A percentile compares a stretch with the other conserved stretches of the same genome.
Evolutionary conservation across 2,113 vertebrate species (phyloP).

Genomic region (Stercorarius parasiticus): DNA sequence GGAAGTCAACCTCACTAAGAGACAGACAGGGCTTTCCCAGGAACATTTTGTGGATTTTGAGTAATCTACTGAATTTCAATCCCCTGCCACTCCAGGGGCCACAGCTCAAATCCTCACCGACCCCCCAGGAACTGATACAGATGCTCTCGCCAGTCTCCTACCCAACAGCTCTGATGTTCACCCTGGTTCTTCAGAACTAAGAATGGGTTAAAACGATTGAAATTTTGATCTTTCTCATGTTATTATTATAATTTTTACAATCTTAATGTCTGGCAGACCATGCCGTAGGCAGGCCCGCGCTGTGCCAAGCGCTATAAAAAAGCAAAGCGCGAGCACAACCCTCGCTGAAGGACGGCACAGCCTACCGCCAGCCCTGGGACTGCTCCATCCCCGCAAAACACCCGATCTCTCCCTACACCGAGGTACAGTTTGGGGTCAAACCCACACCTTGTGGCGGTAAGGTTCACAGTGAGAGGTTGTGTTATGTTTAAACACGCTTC

Average conservation of each 20-base stretch:
- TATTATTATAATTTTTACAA: not conserved
- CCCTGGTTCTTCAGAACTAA: not conserved
- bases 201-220: not conserved
- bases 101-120: rapidly evolving
- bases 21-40: not conserved
- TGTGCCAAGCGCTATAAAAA: not conserved
- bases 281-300: rapidly evolving
- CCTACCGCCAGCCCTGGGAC: rapidly evolving
- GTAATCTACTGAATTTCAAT: not conserved
- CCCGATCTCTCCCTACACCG: rapidly evolving
- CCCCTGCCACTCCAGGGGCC: not conserved
- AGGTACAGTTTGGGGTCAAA: rapidly evolving
- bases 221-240: not conserved
- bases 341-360: not conserved
- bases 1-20: not conserved
- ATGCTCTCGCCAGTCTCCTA: not conserved
- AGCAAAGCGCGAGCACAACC: not conserved
- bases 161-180: not conserved
- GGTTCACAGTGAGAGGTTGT: rapidly evolving
- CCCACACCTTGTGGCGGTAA: rapidly evolving
- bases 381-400: not conserved
- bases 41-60: not conserved
- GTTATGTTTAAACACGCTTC: rapidly evolving
- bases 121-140: not conserved
- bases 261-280: not conserved